These are phyloP conservation scores for Bursaphelenchus okinawaensis DNA, from an alignment of 2,888 invertebrate species.

Conservation along the genomic window DNA sequence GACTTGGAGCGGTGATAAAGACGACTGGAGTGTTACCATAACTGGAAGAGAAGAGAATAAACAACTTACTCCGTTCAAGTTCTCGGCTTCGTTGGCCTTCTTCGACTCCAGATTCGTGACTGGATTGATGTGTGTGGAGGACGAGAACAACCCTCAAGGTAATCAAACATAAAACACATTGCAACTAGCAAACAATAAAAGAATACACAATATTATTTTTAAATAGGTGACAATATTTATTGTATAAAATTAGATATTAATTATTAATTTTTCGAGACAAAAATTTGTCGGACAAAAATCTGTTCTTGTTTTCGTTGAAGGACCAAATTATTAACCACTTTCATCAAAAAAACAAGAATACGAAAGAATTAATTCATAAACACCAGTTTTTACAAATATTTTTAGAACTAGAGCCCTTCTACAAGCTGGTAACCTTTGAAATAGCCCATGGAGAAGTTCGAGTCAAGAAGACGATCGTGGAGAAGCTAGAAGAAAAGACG, in stretches of 20 bases:
- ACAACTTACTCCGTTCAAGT: conserved; percentile 21
- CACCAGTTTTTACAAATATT: neutral
- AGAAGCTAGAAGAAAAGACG: conserved; percentile 29
- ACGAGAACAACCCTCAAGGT: conserved; percentile 5
- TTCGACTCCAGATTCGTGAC: conserved; percentile 20
- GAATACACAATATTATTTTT: too few species aligned
- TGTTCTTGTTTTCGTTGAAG: too few species aligned
- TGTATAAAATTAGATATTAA: too few species aligned
- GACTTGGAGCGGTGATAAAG: conserved; percentile 38
- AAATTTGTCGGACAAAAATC: too few species aligned
- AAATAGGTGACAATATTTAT: too few species aligned
- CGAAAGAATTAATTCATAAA: too few species aligned
- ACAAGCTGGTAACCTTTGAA: conserved; percentile 16
- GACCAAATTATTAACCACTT: too few species aligned
- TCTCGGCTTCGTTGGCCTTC: conserved; percentile 30
- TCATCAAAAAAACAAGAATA: too few species aligned
- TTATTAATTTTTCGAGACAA: too few species aligned
- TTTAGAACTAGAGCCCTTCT: neutral
- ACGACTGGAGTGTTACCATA: conserved; percentile 40
- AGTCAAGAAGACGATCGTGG: conserved; percentile 20
- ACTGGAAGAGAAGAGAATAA: conserved; percentile 21
- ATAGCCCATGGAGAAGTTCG: conserved; percentile 16
- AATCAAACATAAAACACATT: too few species aligned
- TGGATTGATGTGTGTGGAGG: conserved; percentile 26
- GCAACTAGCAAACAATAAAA: too few species aligned